Base-by-base conservation (phyloP, 2,888 invertebrate species). In the Boloria euphrosyne region DNA sequence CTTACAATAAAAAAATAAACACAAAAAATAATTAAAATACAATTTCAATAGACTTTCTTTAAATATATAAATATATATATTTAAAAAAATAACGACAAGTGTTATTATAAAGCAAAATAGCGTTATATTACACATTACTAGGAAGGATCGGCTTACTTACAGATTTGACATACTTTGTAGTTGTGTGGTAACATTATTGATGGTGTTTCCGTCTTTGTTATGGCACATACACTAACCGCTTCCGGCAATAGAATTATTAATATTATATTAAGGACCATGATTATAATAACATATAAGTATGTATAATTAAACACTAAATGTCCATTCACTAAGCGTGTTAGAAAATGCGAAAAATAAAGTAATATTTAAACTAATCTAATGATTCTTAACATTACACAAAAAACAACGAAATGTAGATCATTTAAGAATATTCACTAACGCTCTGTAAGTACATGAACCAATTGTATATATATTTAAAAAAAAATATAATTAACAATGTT, bases 131-230 rank as follows among this genome's bases (percentile, higher is more conserved):
- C 84, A 89, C 73, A 71, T 73, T 75, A 73, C 81, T 81, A 79
- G 76, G 80, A 83, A 87, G 85, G 86, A 86, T 84, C 85, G 82
- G 83, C 81, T 82, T 80, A 69, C 17, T 64, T 44, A 14, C 55
- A 62, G 22, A 54, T 77, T 80, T 78, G 75, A 75, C 75, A 78
- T 84, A 77, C 76, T 76, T 81, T 73, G 71, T 72, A 74, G 75
- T 74, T 71, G 81, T 79, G 86, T 90, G 91, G 91, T 92, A 91
- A 92, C 91, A 87, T 89, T 85, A 31, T 38, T 17, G 17, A 85
- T 88, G 87, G 89, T 90, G 89, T 88, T 85, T 86, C 86, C 86
- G 90, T 83, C 87, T 87, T 85, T 82, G 79, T 81, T 91, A 92
- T 92, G 91, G 91, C 91, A 92, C 91, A 88, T 86, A 83, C 80